Evolutionary conservation across 2,797 vertebrate species (phyloP).

Genomic region (Rhabdomys pumilio): DNA sequence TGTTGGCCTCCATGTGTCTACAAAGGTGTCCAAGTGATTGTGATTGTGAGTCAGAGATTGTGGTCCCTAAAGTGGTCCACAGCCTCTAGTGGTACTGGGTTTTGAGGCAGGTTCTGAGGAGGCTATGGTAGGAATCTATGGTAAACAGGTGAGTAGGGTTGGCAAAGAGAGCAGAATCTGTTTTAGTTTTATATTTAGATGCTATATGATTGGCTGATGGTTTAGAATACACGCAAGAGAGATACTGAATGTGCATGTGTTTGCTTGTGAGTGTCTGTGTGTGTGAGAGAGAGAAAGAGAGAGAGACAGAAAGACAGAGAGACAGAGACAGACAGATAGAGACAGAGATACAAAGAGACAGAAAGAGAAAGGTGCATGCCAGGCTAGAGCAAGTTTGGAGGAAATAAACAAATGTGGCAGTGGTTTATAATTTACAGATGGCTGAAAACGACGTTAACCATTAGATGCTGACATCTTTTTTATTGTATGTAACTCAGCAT

Average conservation of each 20-base stretch:
- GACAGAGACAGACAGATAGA: not conserved
- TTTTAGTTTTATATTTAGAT: not conserved
- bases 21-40: not conserved
- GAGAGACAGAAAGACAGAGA: not conserved
- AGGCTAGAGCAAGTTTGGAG: not conserved
- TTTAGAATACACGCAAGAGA: not conserved
- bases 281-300: not conserved
- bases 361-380: not conserved
- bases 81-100: not conserved
- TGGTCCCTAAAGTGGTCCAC: not conserved
- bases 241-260: too few relatives aligned
- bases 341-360: not conserved
- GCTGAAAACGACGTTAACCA: not conserved
- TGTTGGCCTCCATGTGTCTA: not conserved
- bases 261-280: not conserved
- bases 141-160: not conserved
- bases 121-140: not conserved
- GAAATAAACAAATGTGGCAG: slow-evolving; percentile 10
- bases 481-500: slow-evolving; percentile 18
- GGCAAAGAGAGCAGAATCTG: not conserved
- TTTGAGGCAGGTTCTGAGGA: not conserved
- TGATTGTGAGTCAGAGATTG: not conserved
- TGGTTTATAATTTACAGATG: slow-evolving; percentile 45
- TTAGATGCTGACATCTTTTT: not conserved
- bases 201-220: not conserved